phyloP scores from a whole-genome alignment of 1,140 invertebrate species.

The Macrosteles quadrilineatus region DNA sequence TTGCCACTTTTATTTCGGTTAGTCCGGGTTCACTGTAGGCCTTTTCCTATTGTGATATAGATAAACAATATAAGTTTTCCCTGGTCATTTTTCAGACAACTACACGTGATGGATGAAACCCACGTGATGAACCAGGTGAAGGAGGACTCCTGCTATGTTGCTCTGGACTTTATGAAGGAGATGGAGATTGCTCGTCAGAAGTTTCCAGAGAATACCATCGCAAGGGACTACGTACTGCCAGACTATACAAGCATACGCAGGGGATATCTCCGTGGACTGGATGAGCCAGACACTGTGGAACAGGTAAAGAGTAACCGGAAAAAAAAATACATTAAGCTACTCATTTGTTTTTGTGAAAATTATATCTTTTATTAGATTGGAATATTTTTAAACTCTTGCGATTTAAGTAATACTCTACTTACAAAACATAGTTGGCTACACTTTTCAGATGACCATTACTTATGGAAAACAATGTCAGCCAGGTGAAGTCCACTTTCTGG shows the following conservation, averaged over 20 bases:
- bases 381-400: too few relatives aligned
- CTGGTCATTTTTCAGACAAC: slow-evolving; percentile 71
- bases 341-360: slow-evolving; percentile 8
- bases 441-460: too few relatives aligned
- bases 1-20: too few relatives aligned
- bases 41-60: too few relatives aligned
- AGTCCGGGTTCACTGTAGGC: too few relatives aligned
- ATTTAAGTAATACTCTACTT: too few relatives aligned
- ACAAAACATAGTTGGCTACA: too few relatives aligned
- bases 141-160: slow-evolving; percentile 96
- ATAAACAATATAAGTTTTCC: too few relatives aligned
- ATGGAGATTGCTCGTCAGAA: slow-evolving; percentile 75
- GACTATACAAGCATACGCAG: slow-evolving; percentile 87
- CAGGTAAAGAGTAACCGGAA: slow-evolving; percentile 54
- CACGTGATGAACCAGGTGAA: slow-evolving; percentile 99
- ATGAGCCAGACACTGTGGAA: slow-evolving; percentile 62
- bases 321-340: not conserved
- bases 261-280: slow-evolving; percentile 71
- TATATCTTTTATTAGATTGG: too few relatives aligned
- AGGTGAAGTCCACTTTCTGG: too few relatives aligned
- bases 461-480: too few relatives aligned
- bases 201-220: slow-evolving; percentile 58
- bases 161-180: slow-evolving; percentile 81
- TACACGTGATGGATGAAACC: slow-evolving; percentile 99
- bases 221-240: slow-evolving; percentile 92